Evolutionary conservation across 2,797 vertebrate species (phyloP), one percentile per base, ranked within the genome.

Genomic region (Lacerta viridis): DNA sequence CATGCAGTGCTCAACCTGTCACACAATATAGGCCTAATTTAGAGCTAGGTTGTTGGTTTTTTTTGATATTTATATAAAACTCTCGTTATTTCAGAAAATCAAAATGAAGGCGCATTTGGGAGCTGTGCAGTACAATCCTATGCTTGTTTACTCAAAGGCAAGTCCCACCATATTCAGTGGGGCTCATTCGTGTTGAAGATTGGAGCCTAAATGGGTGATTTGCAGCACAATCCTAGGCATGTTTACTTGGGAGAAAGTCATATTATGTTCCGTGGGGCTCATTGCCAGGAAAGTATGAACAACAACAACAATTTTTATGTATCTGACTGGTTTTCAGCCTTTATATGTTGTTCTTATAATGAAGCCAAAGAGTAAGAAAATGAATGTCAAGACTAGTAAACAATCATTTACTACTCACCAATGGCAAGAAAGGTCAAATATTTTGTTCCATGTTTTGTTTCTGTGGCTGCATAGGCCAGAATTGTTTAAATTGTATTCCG

Each of bases 401-500:
- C 88, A 92, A 92, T 88, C 89, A 85, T 91, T 90, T 90, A 90
- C 85, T 66, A 86, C 76, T 59, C 91, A 93, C 86, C 90, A 93
- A 92, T 90, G 89, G 88, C 87, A 95, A 76, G 85, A 94, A 93
- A 93, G 92, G 92, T 94, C 92, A 94, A 94, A 90, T 0, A 0
- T 89, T 61, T 93, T 92, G 91, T 94, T 91, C 93, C 92, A 91
- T 91, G 36, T 27, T 90, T 90, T 68, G 87, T 76, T 92, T 74
- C 87, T 90, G 82, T 64, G 87, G 0, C 0, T 75, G 83, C 80
- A 68, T 71, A 39, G 79, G 87, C 43, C 85, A 93, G 92, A 94
- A 93, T 91, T n/a, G 88, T 94, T 87, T 94, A 90, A 94, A 95
- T 94, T 94, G 78, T 92, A 94, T 95, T 94, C 95, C 93, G 93